Conservation (phyloP, 2,797 vertebrate genomes). For the Rhinella marina region DNA sequence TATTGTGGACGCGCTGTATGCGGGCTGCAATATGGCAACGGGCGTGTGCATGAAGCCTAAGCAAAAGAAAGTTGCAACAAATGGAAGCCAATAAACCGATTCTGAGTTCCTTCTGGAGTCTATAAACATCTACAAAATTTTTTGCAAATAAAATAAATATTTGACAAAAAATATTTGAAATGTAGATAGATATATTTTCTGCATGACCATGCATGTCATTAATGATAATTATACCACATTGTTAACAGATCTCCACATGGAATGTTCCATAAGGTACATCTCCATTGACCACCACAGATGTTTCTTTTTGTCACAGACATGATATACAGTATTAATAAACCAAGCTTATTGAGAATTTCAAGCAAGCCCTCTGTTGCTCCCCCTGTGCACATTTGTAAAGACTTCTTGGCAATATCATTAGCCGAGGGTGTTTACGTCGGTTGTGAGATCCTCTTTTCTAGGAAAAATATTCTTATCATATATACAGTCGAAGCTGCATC, state of each 20-base stretch:
- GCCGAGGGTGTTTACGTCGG: slow-evolving; percentile 5
- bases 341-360: slow-evolving; percentile 9
- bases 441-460: slow-evolving; percentile 36
- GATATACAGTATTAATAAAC: slow-evolving; percentile 8
- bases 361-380: slow-evolving; percentile 21
- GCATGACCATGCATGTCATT: too few species aligned
- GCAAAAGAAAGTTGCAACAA: too few species aligned
- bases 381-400: slow-evolving; percentile 13
- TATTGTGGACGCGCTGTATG: too few species aligned
- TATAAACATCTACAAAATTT: background rate
- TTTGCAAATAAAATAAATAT: background rate
- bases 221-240: background rate
- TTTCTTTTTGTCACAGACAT: slow-evolving; percentile 2
- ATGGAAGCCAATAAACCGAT: background rate
- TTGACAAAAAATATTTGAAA: too few species aligned
- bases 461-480: slow-evolving; percentile 30
- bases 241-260: background rate
- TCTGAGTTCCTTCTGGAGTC: background rate
- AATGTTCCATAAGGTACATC: background rate
- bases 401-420: slow-evolving; percentile 15
- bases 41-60: too few species aligned
- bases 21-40: too few species aligned
- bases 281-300: background rate
- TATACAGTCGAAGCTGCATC: slow-evolving; percentile 13
- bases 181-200: background rate